Percentiles rank a stretch among this genome's conserved stretches.
These are phyloP conservation scores for Zonitis immaculata DNA, from an alignment of 2,888 invertebrate genomes.

Conservation along the genomic window DNA sequence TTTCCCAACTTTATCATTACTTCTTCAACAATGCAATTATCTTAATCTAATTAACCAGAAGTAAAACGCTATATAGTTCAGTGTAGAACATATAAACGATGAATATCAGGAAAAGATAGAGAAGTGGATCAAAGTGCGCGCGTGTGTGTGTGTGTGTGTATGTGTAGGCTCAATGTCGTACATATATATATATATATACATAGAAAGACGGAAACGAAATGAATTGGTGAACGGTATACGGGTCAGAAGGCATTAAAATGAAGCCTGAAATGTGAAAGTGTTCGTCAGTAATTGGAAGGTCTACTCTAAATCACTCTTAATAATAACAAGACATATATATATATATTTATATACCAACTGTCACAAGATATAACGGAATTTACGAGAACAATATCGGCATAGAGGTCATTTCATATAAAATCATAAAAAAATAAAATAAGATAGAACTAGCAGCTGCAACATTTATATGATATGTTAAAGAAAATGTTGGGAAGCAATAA, in stretches of 20 bases:
- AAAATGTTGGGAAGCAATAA: too few relatives aligned
- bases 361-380: conserved; percentile 40
- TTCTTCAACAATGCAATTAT: conserved; percentile 4
- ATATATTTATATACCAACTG: conserved; percentile 40
- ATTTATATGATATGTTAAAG: too few relatives aligned
- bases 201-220: background rate
- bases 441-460: too few relatives aligned
- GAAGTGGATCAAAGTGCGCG: too few relatives aligned
- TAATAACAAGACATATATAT: too few relatives aligned
- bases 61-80: background rate
- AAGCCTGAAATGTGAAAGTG: conserved; percentile 33
- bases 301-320: conserved; percentile 43
- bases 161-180: too few relatives aligned
- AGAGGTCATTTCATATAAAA: too few relatives aligned
- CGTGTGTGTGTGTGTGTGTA: background rate
- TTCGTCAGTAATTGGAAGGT: conserved; percentile 40
- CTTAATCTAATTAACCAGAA: conserved; percentile 4
- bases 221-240: conserved; percentile 4
- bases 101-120: too few relatives aligned
- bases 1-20: conserved; percentile 1
- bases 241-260: conserved; percentile 23
- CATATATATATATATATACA: background rate
- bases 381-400: too few relatives aligned
- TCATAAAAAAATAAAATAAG: too few relatives aligned
- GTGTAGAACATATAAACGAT: too few relatives aligned